Base-by-base conservation (phyloP, 2,888 invertebrate genomes). In the Kuschelorhynchus macadamiae region DNA sequence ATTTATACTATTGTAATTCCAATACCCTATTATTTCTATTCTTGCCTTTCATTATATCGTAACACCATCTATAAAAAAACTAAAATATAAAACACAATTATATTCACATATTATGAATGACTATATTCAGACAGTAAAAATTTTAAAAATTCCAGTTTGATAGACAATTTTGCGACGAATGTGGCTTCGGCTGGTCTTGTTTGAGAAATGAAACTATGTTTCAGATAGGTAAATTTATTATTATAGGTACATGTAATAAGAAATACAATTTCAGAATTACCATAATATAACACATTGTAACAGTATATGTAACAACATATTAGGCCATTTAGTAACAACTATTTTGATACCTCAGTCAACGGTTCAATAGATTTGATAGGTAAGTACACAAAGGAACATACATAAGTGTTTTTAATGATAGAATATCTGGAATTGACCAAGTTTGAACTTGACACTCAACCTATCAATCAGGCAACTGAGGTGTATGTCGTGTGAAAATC, bases 281-380 rank as follows among this genome's bases (percentile, higher is more conserved):
- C 77, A 79, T 76, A 78, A 76, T 78, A 74, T 76, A 78, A 81
- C 77, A 78, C 75, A 78, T 76, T 78, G 74, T 76, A 76, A 78
- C 77, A 77, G 72, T 79, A 78, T 79, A 75, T 79, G 73, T 77
- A 80, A 80, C 79, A 81, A 81, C 80, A 79, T 78, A 79, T 66
- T 66, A 66, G 66, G 66, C 66, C 66, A 50, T 66, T 64, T 57
- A 49, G 49, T 57, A 42, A 57, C 39, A 63, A 49, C 41, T 65
- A 57, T 42, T 49, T 18, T 50, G 14, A 65, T 44, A 50, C 21
- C 53, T 55, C 62, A 62, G 25, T 53, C 30, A n/a, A 36, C 47
- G 36, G 32, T 30, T 20, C 41, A 55, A 12, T 56, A 30, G 17
- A 42, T 17, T 42, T 42, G n/a, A 42, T 12, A 36, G 5, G 30